Conservation (phyloP, 2,797 vertebrate genomes). For the Tiaroga cobitis region DNA sequence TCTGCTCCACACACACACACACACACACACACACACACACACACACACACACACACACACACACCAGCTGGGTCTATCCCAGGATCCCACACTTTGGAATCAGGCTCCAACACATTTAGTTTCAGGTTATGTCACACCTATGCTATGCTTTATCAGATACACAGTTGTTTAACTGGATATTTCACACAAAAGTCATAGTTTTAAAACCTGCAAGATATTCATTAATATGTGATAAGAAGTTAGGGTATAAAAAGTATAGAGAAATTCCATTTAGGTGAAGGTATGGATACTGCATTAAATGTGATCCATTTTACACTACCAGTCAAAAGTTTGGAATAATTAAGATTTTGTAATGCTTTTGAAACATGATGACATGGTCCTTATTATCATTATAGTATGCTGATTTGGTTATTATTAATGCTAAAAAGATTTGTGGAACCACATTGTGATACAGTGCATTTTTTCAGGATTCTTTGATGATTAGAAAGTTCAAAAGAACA, state of each 20-base stretch:
- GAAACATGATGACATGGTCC: too few species aligned
- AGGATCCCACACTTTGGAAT: background rate
- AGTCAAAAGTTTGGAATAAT: background rate
- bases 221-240: background rate
- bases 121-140: slow-evolving; percentile 5
- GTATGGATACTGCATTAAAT: background rate
- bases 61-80: slow-evolving; percentile 14
- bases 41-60: background rate
- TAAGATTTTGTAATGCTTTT: background rate
- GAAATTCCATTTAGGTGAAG: background rate
- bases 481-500: background rate
- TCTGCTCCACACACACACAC: slow-evolving; percentile 15
- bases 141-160: background rate
- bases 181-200: background rate
- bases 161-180: background rate
- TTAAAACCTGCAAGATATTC: background rate
- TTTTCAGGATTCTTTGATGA: too few species aligned
- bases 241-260: background rate
- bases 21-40: slow-evolving; percentile 1
- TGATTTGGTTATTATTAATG: background rate
- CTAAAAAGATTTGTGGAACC: too few species aligned
- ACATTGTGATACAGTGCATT: too few species aligned
- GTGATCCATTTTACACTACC: background rate
- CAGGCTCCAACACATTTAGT: background rate
- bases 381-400: too few species aligned